These are phyloP conservation scores for Scomber scombrus DNA, from an alignment of 2,113 vertebrate genomes.

Conservation along the genomic window DNA sequence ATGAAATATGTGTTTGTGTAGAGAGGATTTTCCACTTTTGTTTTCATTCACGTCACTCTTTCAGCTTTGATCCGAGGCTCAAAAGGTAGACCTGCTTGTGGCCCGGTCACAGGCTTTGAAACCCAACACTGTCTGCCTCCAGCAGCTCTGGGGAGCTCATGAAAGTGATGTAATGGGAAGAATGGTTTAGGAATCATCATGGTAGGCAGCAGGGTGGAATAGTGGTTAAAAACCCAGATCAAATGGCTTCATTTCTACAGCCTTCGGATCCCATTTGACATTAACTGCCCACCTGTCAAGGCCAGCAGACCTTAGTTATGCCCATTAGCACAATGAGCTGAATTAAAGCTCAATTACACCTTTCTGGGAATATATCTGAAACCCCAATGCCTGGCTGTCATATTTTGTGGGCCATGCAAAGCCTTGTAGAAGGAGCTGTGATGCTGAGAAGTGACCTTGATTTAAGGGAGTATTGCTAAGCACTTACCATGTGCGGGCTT, in stretches of 20 bases:
- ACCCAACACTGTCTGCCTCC: slow-evolving; percentile 61
- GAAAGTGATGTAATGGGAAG: slow-evolving; percentile 76
- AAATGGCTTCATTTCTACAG: slow-evolving; percentile 50
- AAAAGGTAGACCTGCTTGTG: slow-evolving; percentile 26
- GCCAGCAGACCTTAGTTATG: slow-evolving; percentile 21
- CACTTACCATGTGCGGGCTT: slow-evolving; percentile 19
- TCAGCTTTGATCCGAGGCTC: slow-evolving; percentile 43
- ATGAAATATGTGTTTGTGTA: not conserved
- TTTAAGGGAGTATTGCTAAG: slow-evolving; percentile 28
- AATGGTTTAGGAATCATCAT: slow-evolving; percentile 53
- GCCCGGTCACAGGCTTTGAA: slow-evolving; percentile 61
- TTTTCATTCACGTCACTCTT: slow-evolving; percentile 21
- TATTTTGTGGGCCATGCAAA: not conserved
- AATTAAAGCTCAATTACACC: slow-evolving; percentile 45
- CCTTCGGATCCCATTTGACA: slow-evolving; percentile 42
- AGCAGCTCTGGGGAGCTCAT: slow-evolving; percentile 47
- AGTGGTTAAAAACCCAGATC: slow-evolving; percentile 58
- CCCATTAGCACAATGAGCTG: slow-evolving; percentile 43
- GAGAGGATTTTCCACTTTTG: not conserved
- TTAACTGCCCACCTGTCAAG: slow-evolving; percentile 61
- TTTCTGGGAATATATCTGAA: slow-evolving; percentile 25
- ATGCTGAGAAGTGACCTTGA: slow-evolving; percentile 50
- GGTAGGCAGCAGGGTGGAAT: slow-evolving; percentile 56
- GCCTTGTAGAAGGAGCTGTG: slow-evolving; percentile 8
- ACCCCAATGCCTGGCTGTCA: slow-evolving; percentile 15